Percentiles rank a stretch among this genome's conserved stretches.
Evolutionary conservation across 2,888 invertebrate genomes (phyloP).

Genomic region (Drosophila recens): DNA sequence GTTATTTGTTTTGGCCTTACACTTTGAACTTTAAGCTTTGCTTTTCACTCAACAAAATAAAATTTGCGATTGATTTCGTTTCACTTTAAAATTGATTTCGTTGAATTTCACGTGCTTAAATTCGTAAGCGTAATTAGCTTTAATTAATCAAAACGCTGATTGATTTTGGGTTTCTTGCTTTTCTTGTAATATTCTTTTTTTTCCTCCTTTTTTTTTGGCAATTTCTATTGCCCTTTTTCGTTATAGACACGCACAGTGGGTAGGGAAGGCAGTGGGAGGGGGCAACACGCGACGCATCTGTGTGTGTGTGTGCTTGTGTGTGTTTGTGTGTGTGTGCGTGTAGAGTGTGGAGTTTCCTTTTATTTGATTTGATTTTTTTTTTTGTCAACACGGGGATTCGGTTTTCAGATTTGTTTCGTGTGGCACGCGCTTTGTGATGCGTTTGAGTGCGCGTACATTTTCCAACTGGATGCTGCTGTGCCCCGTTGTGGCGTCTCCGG

Average conservation of each 20-base stretch:
- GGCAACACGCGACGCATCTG: conserved; percentile 67
- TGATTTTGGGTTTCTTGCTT: conserved; percentile 27
- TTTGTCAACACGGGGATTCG: conserved; percentile 63
- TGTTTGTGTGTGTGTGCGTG: not conserved
- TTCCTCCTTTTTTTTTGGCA: conserved; percentile 43
- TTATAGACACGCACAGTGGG: conserved; percentile 64
- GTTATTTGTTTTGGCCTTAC: conserved; percentile 19
- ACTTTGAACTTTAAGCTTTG: conserved; percentile 23
- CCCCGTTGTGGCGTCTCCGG: conserved; percentile 47
- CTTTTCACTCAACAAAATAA: conserved; percentile 11
- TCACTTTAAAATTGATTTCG: conserved; percentile 15
- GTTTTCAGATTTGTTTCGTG: conserved; percentile 30
- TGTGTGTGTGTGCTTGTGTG: conserved; percentile 26
- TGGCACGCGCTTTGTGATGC: conserved; percentile 73
- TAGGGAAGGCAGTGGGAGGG: conserved; percentile 36
- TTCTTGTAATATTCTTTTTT: conserved; percentile 18
- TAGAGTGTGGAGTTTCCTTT: conserved; percentile 11
- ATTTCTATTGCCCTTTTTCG: conserved; percentile 50
- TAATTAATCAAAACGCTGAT: conserved; percentile 40
- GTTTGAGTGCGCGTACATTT: conserved; percentile 80
- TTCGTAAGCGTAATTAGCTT: conserved; percentile 35
- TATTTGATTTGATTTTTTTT: conserved; percentile 6
- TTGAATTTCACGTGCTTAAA: conserved; percentile 34
- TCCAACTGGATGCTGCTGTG: conserved; percentile 84
- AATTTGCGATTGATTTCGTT: conserved; percentile 21